phyloP scores from a whole-genome alignment of 1,140 invertebrate genomes.

The Geopemphigus sp. region DNA sequence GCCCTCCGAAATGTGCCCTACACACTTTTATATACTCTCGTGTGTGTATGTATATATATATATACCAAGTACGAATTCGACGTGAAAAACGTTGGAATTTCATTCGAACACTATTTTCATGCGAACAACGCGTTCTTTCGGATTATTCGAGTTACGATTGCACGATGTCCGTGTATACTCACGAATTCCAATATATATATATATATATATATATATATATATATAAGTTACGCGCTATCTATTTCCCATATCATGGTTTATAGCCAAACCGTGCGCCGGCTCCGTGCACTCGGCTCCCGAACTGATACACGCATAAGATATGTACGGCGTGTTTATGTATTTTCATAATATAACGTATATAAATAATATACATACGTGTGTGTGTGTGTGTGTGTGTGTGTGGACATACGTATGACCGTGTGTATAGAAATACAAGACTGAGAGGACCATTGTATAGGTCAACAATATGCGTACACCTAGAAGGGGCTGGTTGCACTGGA shows the following conservation, averaged over 20 bases:
- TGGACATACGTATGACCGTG: not conserved
- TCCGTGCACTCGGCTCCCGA: slow-evolving; percentile 14
- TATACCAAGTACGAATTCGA: not conserved
- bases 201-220: not conserved
- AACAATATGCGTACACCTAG: slow-evolving; percentile 40
- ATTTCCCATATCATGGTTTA: slow-evolving; percentile 30
- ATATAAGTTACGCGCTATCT: not conserved
- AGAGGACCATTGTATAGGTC: slow-evolving; percentile 47
- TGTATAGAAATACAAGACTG: slow-evolving; percentile 33
- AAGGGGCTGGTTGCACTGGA: slow-evolving; percentile 30
- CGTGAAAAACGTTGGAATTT: slow-evolving; percentile 4
- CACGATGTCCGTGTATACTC: not conserved
- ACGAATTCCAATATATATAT: slow-evolving; percentile 7
- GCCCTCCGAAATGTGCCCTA: not conserved
- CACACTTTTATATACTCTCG: not conserved
- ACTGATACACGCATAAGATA: slow-evolving; percentile 46
- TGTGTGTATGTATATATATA: not conserved
- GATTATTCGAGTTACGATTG: not conserved
- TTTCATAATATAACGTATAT: slow-evolving; percentile 8
- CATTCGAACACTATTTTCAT: not conserved
- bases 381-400: not conserved
- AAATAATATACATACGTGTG: not conserved
- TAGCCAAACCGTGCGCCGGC: not conserved
- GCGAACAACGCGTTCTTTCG: not conserved
- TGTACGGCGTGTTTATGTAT: not conserved